A percentile compares a stretch with the other conserved stretches of the same genome.
These are phyloP conservation scores for Chloromyia formosa DNA, from an alignment of 2,888 invertebrate genomes.

Conservation along the genomic window DNA sequence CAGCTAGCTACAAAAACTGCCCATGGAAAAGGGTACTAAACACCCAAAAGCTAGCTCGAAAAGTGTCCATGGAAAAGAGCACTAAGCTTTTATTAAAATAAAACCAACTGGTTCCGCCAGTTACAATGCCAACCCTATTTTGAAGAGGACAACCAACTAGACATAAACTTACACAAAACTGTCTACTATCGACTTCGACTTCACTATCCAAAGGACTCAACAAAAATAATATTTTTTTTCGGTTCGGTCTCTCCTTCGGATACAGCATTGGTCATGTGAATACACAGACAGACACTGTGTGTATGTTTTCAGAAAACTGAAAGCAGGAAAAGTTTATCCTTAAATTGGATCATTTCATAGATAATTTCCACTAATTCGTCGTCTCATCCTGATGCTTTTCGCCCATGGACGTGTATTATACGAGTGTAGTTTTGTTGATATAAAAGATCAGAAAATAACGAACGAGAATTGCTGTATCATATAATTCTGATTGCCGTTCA, in stretches of 20 bases:
- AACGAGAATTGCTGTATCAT: conserved; percentile 1
- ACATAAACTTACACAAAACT: not conserved
- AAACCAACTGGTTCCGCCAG: too few species aligned
- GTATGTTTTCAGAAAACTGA: not conserved
- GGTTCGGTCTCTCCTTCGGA: not conserved
- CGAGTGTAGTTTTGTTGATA: not conserved
- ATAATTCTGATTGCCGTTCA: conserved; percentile 26
- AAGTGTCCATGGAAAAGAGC: too few species aligned
- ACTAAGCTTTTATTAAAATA: too few species aligned
- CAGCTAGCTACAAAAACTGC: too few species aligned
- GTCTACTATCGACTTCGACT: not conserved
- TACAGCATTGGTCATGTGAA: not conserved
- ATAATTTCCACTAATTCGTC: conserved; percentile 17
- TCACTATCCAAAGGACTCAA: not conserved
- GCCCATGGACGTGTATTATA: too few species aligned
- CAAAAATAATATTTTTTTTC: conserved; percentile 8
- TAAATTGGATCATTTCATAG: conserved; percentile 22
- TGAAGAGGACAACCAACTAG: not conserved
- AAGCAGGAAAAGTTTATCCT: conserved; percentile 25
- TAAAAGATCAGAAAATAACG: conserved; percentile 14
- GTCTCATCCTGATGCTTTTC: too few species aligned
- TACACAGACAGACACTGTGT: not conserved
- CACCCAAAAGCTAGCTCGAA: too few species aligned
- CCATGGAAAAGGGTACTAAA: too few species aligned
- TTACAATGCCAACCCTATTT: not conserved